Conservation (phyloP, 2,113 vertebrate genomes). For the Suricata suricatta region DNA sequence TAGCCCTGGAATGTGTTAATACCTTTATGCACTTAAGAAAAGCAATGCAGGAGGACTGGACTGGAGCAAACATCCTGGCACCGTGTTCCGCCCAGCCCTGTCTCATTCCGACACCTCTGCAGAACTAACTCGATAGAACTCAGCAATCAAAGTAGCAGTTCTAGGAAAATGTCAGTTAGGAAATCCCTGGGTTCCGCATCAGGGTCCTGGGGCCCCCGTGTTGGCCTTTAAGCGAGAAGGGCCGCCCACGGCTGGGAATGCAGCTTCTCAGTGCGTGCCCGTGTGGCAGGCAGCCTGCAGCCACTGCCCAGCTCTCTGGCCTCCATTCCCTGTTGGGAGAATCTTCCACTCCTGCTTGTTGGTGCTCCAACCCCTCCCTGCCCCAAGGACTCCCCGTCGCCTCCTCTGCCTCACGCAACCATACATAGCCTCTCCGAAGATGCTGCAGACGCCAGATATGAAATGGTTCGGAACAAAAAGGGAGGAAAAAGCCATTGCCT, state of each 20-base stretch:
- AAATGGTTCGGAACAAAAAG: neutral
- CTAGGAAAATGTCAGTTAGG: neutral
- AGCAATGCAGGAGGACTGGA: neutral
- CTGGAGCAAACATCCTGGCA: constrained; percentile 32
- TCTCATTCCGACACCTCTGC: neutral
- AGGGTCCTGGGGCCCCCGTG: neutral
- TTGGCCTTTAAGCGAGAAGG: neutral
- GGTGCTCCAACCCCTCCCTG: neutral
- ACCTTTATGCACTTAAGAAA: constrained; percentile 51
- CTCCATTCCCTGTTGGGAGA: neutral
- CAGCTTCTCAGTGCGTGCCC: rapidly evolving
- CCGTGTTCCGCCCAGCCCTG: neutral
- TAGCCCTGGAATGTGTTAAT: constrained; percentile 53
- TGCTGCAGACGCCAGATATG: neutral
- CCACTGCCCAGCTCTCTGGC: neutral
- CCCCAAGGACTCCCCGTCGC: rapidly evolving
- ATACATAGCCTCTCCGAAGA: neutral
- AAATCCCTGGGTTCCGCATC: neutral
- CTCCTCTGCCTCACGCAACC: neutral
- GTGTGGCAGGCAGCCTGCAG: neutral
- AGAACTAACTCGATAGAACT: neutral
- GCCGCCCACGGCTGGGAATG: neutral
- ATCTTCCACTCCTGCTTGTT: rapidly evolving
- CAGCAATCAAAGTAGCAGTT: neutral
- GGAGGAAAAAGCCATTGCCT: neutral